Base-by-base conservation (phyloP, 1,140 invertebrate species). In the Holcopasites calliopsidis region DNA sequence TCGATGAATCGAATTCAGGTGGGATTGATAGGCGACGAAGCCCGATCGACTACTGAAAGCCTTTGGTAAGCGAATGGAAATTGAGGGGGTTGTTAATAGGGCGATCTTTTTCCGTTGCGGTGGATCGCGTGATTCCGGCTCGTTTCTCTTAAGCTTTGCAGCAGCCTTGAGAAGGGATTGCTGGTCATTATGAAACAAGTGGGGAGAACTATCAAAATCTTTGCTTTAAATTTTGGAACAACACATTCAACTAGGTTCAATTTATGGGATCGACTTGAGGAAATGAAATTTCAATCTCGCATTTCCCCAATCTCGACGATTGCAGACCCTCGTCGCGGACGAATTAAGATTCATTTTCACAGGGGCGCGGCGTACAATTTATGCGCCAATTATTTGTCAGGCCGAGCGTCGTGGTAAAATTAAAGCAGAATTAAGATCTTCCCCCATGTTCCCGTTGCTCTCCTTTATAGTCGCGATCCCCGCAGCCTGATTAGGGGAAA, bases 311-410 rank as follows among this genome's bases (percentile, higher is more conserved):
- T 58, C 64, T 35, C n/a, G 13, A 26, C 72, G 52, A 75, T 75
- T 75, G 69, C 72, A 23, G 7, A 2, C 2, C 21, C 16, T 28
- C 7, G 1, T 23, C 62, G 31, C 7, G 11, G 52, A n/a, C 40
- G 72, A 49, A 57, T 58, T 75, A 69, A 58, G 64, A 75, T 75
- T 40, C 72, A 58, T 58, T 75, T 75, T 58, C 57, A 49, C 54
- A 69, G 26, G 70, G 40, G 40, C 35, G 42, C 54, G 64, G 28
- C 31, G 11, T 33, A 23, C 31, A 68, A 75, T 69, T 69, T 75
- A 68, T 68, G 62, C 64, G 72, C 8, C 72, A 68, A 68, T 75
- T 75, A 75, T 75, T 68, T 75, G 64, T 69, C 72, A 47, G 50
- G 26, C 42, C 23, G 23, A 4, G 58, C 60, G 28, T 5, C 47